Conservation (phyloP, 2,888 invertebrate genomes). For the Venusia cambrica region DNA sequence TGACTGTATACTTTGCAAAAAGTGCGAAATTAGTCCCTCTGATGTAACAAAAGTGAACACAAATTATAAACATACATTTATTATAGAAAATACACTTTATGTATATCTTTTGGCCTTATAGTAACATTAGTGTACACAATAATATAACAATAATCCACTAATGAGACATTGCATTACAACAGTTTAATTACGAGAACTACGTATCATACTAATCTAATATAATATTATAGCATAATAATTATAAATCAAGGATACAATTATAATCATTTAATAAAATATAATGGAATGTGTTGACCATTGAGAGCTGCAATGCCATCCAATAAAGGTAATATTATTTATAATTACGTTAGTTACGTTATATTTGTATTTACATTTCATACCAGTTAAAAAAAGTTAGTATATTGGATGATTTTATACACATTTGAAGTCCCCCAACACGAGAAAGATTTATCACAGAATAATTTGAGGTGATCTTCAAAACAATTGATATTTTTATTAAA, state of each 20-base stretch:
- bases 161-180: constrained; percentile 72
- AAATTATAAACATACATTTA: constrained; percentile 70
- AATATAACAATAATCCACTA: constrained; percentile 66
- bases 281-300: constrained; percentile 64
- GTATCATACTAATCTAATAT: constrained; percentile 56
- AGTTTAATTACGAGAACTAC: constrained; percentile 57
- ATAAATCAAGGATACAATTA: constrained; percentile 47
- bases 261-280: constrained; percentile 37
- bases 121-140: constrained; percentile 74
- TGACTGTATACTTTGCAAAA: no score
- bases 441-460: constrained; percentile 78
- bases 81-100: constrained; percentile 77
- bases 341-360: constrained; percentile 18
- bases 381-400: constrained; percentile 21
- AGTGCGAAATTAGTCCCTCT: no score
- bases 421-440: constrained; percentile 76
- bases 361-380: constrained; percentile 29
- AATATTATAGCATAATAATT: constrained; percentile 22
- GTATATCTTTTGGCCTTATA: constrained; percentile 77
- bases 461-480: constrained; percentile 74
- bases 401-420: constrained; percentile 44
- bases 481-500: constrained; percentile 29
- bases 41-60: constrained; percentile 31
- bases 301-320: constrained; percentile 68
- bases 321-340: constrained; percentile 30